Evolutionary conservation across 2,113 vertebrate species (phyloP).

Genomic region (Microtus ochrogaster): DNA sequence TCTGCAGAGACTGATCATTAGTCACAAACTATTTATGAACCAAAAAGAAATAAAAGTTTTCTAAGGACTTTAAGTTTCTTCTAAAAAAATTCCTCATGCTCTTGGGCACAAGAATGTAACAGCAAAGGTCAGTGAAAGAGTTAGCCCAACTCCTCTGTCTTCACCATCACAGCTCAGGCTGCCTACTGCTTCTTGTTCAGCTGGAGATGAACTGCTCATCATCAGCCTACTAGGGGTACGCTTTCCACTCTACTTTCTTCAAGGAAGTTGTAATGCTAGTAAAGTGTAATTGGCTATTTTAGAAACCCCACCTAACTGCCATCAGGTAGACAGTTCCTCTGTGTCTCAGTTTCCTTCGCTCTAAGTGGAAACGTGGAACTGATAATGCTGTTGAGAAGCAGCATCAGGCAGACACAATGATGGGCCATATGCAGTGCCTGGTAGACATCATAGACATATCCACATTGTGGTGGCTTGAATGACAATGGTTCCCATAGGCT

Average conservation of each 20-base stretch:
- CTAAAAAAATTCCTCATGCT: not conserved
- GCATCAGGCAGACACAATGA: not conserved
- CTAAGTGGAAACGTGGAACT: not conserved
- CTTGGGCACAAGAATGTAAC: not conserved
- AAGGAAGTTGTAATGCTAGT: not conserved
- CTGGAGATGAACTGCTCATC: not conserved
- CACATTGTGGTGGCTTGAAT: not conserved
- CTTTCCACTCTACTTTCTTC: not conserved
- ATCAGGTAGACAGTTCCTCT: not conserved
- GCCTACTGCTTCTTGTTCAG: not conserved
- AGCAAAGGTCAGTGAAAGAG: not conserved
- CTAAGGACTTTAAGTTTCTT: constrained; percentile 27
- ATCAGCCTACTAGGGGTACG: not conserved
- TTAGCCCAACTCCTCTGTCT: not conserved
- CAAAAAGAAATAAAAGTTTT: constrained; percentile 44
- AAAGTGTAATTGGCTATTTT: not conserved
- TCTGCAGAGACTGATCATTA: not conserved
- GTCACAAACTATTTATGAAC: not conserved
- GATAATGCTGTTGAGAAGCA: not conserved
- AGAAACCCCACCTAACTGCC: not conserved
- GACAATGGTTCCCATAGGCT: not conserved
- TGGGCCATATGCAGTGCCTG: not conserved
- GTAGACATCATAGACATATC: not conserved
- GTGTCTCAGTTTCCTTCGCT: constrained; percentile 1
- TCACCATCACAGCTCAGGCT: not conserved